Evolutionary conservation across 2,797 vertebrate genomes (phyloP), one percentile per base, ranked within the genome.

Genomic region (Propithecus deckenii): DNA sequence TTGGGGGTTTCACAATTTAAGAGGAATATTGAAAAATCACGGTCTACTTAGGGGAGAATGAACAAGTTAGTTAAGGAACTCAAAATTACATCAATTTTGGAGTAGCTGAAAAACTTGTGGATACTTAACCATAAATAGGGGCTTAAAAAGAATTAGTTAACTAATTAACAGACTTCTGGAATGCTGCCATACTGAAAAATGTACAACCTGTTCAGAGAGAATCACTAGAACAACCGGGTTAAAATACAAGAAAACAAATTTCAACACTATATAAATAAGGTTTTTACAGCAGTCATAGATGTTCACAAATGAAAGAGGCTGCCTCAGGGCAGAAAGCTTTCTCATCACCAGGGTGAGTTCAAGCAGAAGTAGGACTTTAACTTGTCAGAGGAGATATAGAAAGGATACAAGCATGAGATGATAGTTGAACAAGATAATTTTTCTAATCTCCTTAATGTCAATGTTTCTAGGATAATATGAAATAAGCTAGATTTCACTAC

Each of bases 401-500:
- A 76, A 91, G 38, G 55, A 83, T 52, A 18, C 4, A 55, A 55
- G 28, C 48, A 61, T 20, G 23, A 23, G 25, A 50, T 67, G 23
- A 61, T 15, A 61, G 3, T 17, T 67, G 35, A 52, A 69, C 5
- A 63, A 78, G 55, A 59, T 22, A 28, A 76, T 72, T 84, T 91
- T 80, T 75, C 89, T 65, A 79, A 79, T 76, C 14, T 20, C 48
- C 74, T 95, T 86, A 67, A 74, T 50, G 28, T 48, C 78, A 43
- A 1, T 83, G 22, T 78, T 94, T 91, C 72, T 83, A 69, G 46
- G 28, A 86, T 78, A 91, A 65, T 17, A 79, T 85, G 14, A 95
- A 96, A 89, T 74, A 46, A 91, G 14, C 17, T 48, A 83, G n/a
- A 92, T 96, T 74, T 92, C 30, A 41, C 35, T 41, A 67, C 50